These are phyloP conservation scores for Melitaea athalia DNA, from an alignment of 2,888 invertebrate genomes.

Conservation along the genomic window DNA sequence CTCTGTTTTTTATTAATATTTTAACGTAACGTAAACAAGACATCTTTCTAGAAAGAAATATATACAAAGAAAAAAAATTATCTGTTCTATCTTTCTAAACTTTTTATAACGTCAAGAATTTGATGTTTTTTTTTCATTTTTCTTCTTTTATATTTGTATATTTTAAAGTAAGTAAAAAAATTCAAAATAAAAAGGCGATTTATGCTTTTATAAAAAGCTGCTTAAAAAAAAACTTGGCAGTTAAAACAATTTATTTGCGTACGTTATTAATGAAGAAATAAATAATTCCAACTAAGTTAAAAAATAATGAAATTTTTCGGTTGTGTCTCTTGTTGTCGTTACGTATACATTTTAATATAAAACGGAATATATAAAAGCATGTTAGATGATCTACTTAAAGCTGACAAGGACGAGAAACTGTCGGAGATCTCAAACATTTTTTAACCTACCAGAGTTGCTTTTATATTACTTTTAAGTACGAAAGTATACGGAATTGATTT, in stretches of 20 bases:
- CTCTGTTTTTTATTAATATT: neutral
- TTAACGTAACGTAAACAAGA: neutral
- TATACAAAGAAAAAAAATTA: too few species aligned
- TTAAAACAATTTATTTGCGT: too few species aligned
- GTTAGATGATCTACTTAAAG: conserved; percentile 25
- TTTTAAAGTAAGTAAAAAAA: too few species aligned
- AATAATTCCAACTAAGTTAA: too few species aligned
- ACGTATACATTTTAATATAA: neutral
- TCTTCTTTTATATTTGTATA: too few species aligned
- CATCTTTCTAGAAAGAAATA: neutral
- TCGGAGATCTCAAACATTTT: conserved; percentile 38
- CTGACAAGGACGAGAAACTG: conserved; percentile 30
- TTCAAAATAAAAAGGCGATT: too few species aligned
- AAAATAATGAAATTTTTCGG: neutral
- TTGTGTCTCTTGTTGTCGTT: neutral
- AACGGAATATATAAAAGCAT: neutral
- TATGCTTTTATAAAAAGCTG: too few species aligned
- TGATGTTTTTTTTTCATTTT: too few species aligned
- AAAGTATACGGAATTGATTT: conserved; percentile 46
- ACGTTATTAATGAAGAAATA: too few species aligned
- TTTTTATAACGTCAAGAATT: too few species aligned
- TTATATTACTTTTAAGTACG: conserved; percentile 35
- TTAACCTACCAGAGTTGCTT: conserved; percentile 34
- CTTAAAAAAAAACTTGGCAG: neutral
- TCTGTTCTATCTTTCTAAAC: too few species aligned